Conservation (phyloP, 2,797 vertebrate species). For the Acanthurus leucopareius region DNA sequence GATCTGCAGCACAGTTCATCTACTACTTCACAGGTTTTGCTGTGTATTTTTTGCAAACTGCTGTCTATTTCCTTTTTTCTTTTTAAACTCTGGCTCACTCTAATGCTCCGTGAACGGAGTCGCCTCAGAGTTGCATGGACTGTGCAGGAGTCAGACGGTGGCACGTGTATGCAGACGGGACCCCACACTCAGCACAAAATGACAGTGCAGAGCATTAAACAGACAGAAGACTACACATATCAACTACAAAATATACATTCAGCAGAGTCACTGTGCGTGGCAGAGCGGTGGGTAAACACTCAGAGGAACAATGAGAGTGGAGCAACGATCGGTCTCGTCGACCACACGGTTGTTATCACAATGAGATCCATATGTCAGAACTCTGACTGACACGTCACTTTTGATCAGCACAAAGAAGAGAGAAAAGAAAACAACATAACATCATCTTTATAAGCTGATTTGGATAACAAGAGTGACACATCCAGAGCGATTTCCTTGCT, state of each 20-base stretch:
- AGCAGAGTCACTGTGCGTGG: neutral
- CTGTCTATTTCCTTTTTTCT: no score
- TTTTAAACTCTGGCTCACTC: no score
- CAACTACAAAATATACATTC: slow-evolving; percentile 28
- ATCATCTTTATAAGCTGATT: neutral
- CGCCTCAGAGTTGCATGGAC: no score
- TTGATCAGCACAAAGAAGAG: neutral
- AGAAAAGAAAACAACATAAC: neutral
- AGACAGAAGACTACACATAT: slow-evolving; percentile 29
- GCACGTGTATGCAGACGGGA: neutral
- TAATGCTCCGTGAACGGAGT: no score
- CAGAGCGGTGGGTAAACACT: slow-evolving; percentile 41
- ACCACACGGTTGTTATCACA: slow-evolving; percentile 43
- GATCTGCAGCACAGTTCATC: neutral
- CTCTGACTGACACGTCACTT: slow-evolving; percentile 13
- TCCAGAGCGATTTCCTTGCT: neutral
- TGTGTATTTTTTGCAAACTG: no score
- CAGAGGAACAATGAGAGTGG: slow-evolving; percentile 31
- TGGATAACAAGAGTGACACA: neutral
- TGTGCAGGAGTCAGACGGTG: neutral
- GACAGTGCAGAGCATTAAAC: slow-evolving; percentile 28
- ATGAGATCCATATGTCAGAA: slow-evolving; percentile 35
- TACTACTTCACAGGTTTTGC: no score
- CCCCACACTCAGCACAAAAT: slow-evolving; percentile 46
- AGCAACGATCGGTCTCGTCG: neutral